Base-by-base conservation (phyloP, 2,797 vertebrate genomes). In the Paratrypauchen microcephalus region DNA sequence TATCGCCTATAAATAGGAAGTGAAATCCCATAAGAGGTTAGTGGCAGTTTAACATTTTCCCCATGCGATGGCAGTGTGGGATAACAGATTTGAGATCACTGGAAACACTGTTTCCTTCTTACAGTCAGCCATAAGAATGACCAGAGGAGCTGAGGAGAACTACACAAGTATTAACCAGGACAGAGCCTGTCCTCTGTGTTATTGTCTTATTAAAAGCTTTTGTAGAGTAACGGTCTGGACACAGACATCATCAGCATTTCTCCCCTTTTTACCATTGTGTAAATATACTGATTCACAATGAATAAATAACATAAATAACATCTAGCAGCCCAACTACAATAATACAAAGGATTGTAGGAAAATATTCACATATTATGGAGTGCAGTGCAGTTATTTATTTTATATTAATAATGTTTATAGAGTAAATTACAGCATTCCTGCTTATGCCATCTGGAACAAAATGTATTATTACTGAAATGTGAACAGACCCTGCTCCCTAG, bases 41-140 rank as follows among this genome's bases (percentile, higher is more conserved):
- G 18, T 36, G 59, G 69, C 55, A 77, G 1, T 77, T 72, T n/a
- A 39, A 18, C 4, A 15, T 2, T 0, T 65, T 76, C 4, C 68
- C 86, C 90, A 92, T 67, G 52, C 2, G 87, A 75, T 71, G 89
- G 83, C 82, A 73, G 74, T 58, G 64, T 77, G 18, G 26, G 21
- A 70, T 54, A 74, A n/a, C 26, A 30, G 18, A 8, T 28, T 11
- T 30, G 7, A 19, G 13, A 18, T 19, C 26, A 7, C 32, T 28
- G 12, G 23, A 21, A 52, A 23, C 52, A 54, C 16, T 54, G n/a
- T 9, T 21, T 23, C 23, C 19, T 23, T 8, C 8, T 8, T 18
- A 19, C 12, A 50, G 47, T 32, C 32, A 50, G 15, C 9, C 9
- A 13, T 41, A 39, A 39, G 6, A 39, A 39, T 39, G 24, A 3